Percentiles rank a stretch among this genome's conserved stretches.
Conservation (phyloP, 2,888 invertebrate species). For the Heliconius aoede region DNA sequence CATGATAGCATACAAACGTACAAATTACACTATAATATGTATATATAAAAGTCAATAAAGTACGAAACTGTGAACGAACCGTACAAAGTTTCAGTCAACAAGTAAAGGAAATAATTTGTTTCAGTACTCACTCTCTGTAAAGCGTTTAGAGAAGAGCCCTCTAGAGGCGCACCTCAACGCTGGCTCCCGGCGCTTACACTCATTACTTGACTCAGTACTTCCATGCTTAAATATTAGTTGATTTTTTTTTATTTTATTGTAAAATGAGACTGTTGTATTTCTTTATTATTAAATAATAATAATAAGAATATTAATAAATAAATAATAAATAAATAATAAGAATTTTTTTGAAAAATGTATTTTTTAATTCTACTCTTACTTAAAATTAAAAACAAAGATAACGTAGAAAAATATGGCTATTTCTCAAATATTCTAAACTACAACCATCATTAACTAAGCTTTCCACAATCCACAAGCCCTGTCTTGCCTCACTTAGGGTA, state of each 20-base stretch:
- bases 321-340: no score
- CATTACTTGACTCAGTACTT: background rate
- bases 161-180: constrained; percentile 52
- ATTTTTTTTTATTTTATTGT: background rate
- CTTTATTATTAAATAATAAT: no score
- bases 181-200: constrained; percentile 42
- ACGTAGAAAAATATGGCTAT: no score
- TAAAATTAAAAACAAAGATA: no score
- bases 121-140: constrained; percentile 31
- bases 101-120: constrained; percentile 35
- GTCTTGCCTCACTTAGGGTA: background rate
- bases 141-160: constrained; percentile 61
- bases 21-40: no score
- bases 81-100: constrained; percentile 14
- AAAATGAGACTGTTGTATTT: background rate
- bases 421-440: no score
- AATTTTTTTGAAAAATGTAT: no score
- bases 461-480: no score
- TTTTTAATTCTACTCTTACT: no score
- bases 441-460: no score
- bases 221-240: constrained; percentile 5
- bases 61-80: background rate
- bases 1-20: no score
- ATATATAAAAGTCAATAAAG: background rate
- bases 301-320: no score